Conservation (phyloP, 2,113 vertebrate genomes). For the Sporophila hypoxantha region DNA sequence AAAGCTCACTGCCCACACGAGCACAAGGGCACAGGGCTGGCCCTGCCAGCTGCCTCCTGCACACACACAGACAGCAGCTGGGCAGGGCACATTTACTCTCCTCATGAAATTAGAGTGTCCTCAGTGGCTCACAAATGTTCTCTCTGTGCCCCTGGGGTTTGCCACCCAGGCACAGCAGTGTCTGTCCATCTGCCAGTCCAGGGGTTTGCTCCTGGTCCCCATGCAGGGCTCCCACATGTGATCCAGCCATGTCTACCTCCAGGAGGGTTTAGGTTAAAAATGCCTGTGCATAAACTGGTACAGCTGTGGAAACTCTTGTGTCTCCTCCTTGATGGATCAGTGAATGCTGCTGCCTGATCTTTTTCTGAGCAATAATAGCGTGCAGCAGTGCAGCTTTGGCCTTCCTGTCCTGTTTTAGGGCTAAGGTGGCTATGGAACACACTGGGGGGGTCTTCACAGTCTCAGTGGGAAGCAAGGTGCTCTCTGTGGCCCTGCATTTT, state of each 20-base stretch:
- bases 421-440: background rate
- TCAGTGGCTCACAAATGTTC: background rate
- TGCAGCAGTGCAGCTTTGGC: background rate
- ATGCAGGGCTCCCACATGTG: accelerated
- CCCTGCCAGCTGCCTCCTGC: background rate
- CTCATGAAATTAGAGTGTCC: background rate
- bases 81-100: background rate
- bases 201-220: background rate
- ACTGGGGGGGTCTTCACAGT: background rate
- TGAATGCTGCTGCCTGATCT: background rate
- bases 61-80: background rate
- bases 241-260: background rate
- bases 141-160: background rate
- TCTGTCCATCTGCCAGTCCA: background rate
- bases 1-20: background rate
- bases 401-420: background rate
- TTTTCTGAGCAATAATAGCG: slow-evolving; percentile 5
- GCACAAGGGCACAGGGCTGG: background rate
- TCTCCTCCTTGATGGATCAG: background rate
- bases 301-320: background rate
- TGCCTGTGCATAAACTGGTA: background rate
- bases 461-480: background rate
- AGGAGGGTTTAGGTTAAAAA: background rate
- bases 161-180: accelerated
- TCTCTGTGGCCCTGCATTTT: background rate